Evolutionary conservation across 2,113 vertebrate genomes (phyloP).

Genomic region (Pygoscelis adeliae): DNA sequence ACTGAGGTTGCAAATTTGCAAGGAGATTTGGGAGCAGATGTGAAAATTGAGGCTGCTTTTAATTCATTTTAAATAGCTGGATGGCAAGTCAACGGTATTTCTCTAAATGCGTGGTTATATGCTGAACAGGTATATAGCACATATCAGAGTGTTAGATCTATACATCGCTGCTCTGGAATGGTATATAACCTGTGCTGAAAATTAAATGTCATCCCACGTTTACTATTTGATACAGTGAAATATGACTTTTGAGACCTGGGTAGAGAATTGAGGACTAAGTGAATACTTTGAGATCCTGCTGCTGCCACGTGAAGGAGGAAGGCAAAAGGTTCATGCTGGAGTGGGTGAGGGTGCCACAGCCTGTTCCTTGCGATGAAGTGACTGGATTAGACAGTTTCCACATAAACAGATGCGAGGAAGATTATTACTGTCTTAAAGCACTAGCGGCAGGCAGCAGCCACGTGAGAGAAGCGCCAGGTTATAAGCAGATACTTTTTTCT

Average conservation of each 20-base stretch:
- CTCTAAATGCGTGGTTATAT: neutral
- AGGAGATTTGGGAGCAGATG: constrained; percentile 43
- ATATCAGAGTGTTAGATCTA: neutral
- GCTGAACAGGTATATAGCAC: neutral
- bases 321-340: neutral
- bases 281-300: constrained; percentile 19
- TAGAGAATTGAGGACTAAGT: neutral
- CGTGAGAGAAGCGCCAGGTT: neutral
- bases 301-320: neutral
- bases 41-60: constrained; percentile 51
- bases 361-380: neutral
- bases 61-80: constrained; percentile 44
- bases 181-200: constrained; percentile 56
- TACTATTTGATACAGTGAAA: constrained; percentile 59
- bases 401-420: neutral
- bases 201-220: constrained; percentile 66
- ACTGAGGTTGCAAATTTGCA: constrained; percentile 28
- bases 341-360: neutral
- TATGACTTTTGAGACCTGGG: constrained; percentile 40
- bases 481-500: neutral
- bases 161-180: neutral
- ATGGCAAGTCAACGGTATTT: neutral
- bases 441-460: neutral
- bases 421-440: constrained; percentile 28
- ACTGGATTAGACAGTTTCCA: constrained; percentile 41